Evolutionary conservation across 2,797 vertebrate species (phyloP), one percentile per base, ranked within the genome.

Genomic region (Hypotaenidia philippensis): DNA sequence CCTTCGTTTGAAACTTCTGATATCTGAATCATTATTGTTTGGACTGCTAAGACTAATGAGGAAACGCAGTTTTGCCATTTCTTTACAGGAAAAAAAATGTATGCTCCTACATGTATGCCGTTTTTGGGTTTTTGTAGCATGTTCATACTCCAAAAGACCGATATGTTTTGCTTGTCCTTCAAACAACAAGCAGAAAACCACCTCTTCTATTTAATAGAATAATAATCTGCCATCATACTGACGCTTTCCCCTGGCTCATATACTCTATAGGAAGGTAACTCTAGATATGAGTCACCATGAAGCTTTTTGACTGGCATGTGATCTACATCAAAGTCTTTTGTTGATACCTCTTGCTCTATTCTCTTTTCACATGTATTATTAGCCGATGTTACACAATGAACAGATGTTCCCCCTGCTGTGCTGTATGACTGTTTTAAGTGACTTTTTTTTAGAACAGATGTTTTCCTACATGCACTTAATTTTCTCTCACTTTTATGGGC

Each of bases 391-490:
- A 38, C 34, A 16, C n/a, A 89, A 68, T 11, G 70, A 92, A 55
- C 80, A 94, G 77, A 78, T 90, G 70, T 87, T 94, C 34, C 45
- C 82, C 50, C 63, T 72, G 59, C 63, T 84, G 59, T 53, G 36
- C 19, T 82, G 21, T 26, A 49, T 34, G 29, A 60, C 60, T 60
- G 32, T n/a, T 94, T 90, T 59, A 82, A 79, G 63, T 53, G 10
- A 56, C 14, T 21, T 81, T 71, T 72, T 72, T 77, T 59, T 68
- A 38, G 38, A 90, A 75, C 49, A 90, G 55, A 47, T 95, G 69
- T 72, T 92, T 32, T 94, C 45, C 45, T 76, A 34, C 29, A 36
- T 61, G 9, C 22, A 77, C 18, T 60, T 75, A 1, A 32, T 88
- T 81, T 90, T 75, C 53, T 74, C n/a, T 68, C n/a, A 10, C 17